phyloP scores from a whole-genome alignment of 2,888 invertebrate species.

The Eilema sororculum region DNA sequence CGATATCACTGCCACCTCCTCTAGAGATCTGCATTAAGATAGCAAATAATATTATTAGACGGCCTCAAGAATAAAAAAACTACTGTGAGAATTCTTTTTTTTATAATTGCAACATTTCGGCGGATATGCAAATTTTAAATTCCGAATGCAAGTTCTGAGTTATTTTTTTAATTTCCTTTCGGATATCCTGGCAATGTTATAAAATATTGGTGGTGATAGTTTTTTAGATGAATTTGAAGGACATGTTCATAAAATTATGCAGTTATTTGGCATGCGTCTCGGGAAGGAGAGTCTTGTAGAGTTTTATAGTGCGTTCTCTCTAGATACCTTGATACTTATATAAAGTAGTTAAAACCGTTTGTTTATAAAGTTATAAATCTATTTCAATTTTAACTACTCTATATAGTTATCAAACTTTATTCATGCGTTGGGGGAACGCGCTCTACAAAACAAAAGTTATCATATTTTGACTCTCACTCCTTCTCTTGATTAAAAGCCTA shows the following conservation, averaged over 20 bases:
- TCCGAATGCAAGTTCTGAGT: slow-evolving; percentile 21
- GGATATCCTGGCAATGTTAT: slow-evolving; percentile 12
- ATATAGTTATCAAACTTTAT: no score
- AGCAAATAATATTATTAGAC: slow-evolving; percentile 30
- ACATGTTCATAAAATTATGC: background rate
- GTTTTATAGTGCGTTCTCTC: no score
- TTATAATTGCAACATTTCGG: slow-evolving; percentile 40
- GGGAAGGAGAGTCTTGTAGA: background rate
- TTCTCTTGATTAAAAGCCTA: no score
- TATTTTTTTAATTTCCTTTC: slow-evolving; percentile 37
- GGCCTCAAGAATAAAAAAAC: slow-evolving; percentile 22
- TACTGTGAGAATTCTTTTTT: slow-evolving; percentile 23
- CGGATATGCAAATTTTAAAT: slow-evolving; percentile 59
- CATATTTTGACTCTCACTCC: no score
- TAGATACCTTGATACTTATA: no score
- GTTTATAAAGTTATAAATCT: no score
- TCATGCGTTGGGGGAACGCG: no score
- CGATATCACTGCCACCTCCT: slow-evolving; percentile 54
- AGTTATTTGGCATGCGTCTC: background rate
- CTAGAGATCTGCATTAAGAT: slow-evolving; percentile 59
- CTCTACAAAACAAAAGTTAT: no score
- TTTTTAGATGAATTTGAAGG: background rate
- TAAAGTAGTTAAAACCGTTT: no score
- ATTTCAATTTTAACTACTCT: no score
- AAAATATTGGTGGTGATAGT: background rate